Conservation (phyloP, 2,113 vertebrate species). For the Eulacestoma nigropectus region DNA sequence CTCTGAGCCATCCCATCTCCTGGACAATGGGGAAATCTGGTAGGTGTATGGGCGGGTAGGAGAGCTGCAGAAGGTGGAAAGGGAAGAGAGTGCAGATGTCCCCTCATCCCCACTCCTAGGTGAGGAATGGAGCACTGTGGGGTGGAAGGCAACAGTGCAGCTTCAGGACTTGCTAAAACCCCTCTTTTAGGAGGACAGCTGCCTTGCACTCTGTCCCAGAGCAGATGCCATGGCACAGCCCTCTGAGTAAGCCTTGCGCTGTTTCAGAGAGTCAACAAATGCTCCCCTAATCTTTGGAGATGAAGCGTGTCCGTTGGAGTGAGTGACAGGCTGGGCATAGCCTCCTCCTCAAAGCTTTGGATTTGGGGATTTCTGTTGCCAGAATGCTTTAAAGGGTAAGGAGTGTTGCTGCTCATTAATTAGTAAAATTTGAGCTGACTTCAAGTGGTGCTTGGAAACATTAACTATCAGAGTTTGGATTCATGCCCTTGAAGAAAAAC, state of each 20-base stretch:
- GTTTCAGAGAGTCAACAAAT: background rate
- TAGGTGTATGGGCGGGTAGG: background rate
- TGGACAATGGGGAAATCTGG: background rate
- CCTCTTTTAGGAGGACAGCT: background rate
- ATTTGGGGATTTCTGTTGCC: background rate
- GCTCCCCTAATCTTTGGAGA: background rate
- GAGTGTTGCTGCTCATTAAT: background rate
- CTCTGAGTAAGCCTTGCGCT: background rate
- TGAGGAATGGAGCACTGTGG: background rate
- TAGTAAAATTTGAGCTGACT: slow-evolving; percentile 26
- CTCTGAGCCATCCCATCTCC: background rate
- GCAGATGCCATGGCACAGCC: background rate
- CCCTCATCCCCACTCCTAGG: background rate
- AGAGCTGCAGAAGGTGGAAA: background rate
- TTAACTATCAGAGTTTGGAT: slow-evolving; percentile 8
- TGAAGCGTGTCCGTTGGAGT: accelerated
- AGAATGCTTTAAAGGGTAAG: background rate
- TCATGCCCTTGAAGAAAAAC: background rate
- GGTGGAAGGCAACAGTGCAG: background rate
- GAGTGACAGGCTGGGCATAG: background rate
- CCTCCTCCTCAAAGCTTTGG: background rate
- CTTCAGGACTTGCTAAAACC: background rate
- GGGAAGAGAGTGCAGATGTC: background rate
- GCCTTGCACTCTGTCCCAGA: background rate
- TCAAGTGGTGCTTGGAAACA: slow-evolving; percentile 32